Evolutionary conservation across 2,113 vertebrate species (phyloP).

Genomic region (Labeo rohita): DNA sequence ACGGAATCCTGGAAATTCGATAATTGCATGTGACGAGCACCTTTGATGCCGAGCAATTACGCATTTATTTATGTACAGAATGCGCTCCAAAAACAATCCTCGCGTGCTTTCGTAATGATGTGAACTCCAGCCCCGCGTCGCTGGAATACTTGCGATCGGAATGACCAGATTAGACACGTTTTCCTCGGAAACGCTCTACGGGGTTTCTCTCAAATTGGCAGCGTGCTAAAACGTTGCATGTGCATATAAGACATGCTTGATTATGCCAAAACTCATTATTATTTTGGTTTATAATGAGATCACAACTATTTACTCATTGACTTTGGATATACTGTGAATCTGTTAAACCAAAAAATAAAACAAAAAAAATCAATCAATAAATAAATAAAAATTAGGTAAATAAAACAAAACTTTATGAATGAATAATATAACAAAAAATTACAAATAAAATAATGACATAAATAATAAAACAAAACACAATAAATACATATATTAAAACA

Average conservation of each 20-base stretch:
- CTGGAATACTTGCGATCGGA: not conserved
- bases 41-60: constrained; percentile 33
- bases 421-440: no score
- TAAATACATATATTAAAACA: no score
- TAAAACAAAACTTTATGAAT: no score
- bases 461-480: no score
- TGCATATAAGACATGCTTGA: not conserved
- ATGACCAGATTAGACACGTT: not conserved
- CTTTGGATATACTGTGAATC: not conserved
- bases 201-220: not conserved
- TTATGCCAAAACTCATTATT: not conserved
- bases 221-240: no score
- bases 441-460: no score
- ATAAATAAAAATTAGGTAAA: no score
- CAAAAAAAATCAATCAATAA: no score
- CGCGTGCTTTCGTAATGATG: constrained; percentile 9
- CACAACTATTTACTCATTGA: not conserved
- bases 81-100: constrained; percentile 27
- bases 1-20: constrained; percentile 9
- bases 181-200: not conserved
- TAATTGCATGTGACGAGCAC: constrained; percentile 34
- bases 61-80: constrained; percentile 26
- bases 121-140: not conserved
- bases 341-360: no score
- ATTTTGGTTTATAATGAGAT: not conserved